Evolutionary conservation across 1,140 invertebrate species (phyloP).

Genomic region (Drosophila oshimai): DNA sequence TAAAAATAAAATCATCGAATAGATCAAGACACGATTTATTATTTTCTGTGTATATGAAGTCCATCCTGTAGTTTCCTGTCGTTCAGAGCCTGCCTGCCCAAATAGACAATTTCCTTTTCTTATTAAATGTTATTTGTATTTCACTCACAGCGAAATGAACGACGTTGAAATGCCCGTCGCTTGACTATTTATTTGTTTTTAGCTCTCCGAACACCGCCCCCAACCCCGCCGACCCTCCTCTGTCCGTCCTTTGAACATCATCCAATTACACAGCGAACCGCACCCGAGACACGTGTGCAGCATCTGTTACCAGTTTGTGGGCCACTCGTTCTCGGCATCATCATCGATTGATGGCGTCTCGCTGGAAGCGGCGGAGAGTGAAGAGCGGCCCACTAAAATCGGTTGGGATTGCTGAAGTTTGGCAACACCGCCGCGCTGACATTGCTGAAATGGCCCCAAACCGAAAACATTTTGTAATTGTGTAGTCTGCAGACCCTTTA

Average conservation of each 20-base stretch:
- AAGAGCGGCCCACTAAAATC: conserved; percentile 26
- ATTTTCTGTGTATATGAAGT: conserved; percentile 9
- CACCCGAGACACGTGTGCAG: conserved; percentile 73
- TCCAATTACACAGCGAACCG: conserved; percentile 69
- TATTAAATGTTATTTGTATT: conserved; percentile 81
- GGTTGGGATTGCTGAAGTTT: conserved; percentile 56
- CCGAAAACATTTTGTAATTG: conserved; percentile 44
- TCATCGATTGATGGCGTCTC: conserved; percentile 56
- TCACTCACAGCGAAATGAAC: conserved; percentile 63
- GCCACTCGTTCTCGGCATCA: conserved; percentile 35
- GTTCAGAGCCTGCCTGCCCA: conserved; percentile 34
- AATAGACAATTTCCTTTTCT: conserved; percentile 80
- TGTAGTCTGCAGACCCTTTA: conserved; percentile 19
- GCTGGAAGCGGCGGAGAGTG: conserved; percentile 10
- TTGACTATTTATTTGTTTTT: conserved; percentile 78
- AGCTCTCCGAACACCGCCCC: conserved; percentile 1
- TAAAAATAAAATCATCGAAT: no score
- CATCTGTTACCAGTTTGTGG: conserved; percentile 71
- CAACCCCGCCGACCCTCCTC: neutral
- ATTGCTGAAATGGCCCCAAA: conserved; percentile 23
- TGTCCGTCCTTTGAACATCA: conserved; percentile 49
- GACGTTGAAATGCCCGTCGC: conserved; percentile 32
- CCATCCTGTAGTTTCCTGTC: conserved; percentile 28
- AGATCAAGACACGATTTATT: no score
- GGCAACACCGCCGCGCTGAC: conserved; percentile 49